A percentile compares a stretch with the other conserved stretches of the same genome.
These are phyloP conservation scores for Conomelus anceps DNA, from an alignment of 2,888 invertebrate species.

Conservation along the genomic window DNA sequence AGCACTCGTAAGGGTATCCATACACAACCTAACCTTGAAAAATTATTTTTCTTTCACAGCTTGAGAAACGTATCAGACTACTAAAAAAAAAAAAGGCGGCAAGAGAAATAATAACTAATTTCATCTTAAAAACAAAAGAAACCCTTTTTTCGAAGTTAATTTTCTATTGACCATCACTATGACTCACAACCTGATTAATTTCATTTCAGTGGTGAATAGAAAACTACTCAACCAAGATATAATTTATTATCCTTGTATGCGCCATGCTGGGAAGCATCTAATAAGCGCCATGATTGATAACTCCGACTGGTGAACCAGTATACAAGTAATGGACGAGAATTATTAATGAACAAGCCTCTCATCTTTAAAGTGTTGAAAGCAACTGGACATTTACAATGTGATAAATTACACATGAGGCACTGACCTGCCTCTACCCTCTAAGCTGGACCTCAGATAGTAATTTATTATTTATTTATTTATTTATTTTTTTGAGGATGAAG, in stretches of 20 bases:
- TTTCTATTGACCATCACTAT: neutral
- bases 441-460: neutral
- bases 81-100: neutral
- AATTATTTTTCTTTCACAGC: neutral
- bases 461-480: neutral
- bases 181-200: neutral
- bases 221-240: neutral
- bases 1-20: neutral
- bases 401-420: neutral
- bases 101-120: too few species aligned
- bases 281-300: neutral
- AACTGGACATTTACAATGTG: neutral
- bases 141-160: neutral
- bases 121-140: neutral
- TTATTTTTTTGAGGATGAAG: too few species aligned
- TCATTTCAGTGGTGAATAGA: neutral
- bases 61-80: neutral
- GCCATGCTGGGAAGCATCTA: neutral
- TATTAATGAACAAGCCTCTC: neutral
- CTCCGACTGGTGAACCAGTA: neutral
- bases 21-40: neutral
- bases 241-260: neutral
- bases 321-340: neutral
- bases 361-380: neutral
- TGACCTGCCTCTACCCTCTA: neutral